Conservation (phyloP, 2,113 vertebrate genomes). For the Cervus canadensis region DNA sequence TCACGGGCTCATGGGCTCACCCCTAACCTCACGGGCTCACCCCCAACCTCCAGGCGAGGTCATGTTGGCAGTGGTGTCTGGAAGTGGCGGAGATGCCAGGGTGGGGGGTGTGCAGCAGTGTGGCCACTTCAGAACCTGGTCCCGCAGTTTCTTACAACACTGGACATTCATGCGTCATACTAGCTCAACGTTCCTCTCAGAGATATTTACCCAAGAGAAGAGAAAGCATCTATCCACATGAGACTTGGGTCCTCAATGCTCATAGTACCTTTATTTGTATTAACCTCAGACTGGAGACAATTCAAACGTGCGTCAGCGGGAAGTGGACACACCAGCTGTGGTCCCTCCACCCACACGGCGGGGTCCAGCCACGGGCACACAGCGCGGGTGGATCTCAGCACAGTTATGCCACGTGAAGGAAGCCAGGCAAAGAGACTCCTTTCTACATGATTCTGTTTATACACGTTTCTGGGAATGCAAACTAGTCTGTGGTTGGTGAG, state of each 20-base stretch:
- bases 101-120: background rate
- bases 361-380: background rate
- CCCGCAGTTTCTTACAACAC: background rate
- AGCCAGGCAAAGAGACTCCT: background rate
- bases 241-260: background rate
- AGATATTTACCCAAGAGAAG: background rate
- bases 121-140: background rate
- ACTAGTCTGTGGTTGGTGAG: too few species aligned
- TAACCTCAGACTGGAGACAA: background rate
- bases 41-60: accelerated
- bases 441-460: background rate
- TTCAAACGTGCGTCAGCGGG: background rate
- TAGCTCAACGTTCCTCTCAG: background rate
- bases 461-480: background rate
- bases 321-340: background rate
- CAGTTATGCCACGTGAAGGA: background rate
- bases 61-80: accelerated
- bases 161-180: too few species aligned
- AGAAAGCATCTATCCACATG: background rate
- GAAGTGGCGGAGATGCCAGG: background rate
- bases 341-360: background rate
- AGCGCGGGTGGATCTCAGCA: accelerated
- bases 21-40: accelerated
- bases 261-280: background rate
- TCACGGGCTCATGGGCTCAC: accelerated